These are phyloP conservation scores for Brachyrhaphis roseni DNA, from an alignment of 2,797 vertebrate species.

Conservation along the genomic window DNA sequence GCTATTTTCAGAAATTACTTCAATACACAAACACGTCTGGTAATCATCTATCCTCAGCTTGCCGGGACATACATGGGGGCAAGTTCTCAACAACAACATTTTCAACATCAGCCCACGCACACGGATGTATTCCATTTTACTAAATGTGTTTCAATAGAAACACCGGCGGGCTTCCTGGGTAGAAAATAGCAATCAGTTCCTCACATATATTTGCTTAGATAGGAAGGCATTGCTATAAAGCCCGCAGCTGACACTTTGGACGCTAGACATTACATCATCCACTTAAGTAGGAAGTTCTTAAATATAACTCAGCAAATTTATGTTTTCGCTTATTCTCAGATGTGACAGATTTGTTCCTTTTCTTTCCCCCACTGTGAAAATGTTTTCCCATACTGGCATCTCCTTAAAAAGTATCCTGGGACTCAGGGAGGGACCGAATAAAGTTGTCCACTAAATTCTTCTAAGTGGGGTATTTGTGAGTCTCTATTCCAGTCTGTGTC, in stretches of 20 bases:
- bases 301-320: constrained; percentile 41
- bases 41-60: constrained; percentile 45
- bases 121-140: constrained; percentile 46
- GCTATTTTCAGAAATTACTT: constrained; percentile 53
- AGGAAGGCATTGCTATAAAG: constrained; percentile 72
- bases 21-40: constrained; percentile 60
- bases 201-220: constrained; percentile 71
- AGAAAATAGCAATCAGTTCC: constrained; percentile 59
- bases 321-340: constrained; percentile 69
- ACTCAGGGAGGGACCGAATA: constrained; percentile 44
- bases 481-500: constrained; percentile 64
- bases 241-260: constrained; percentile 73
- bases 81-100: constrained; percentile 40
- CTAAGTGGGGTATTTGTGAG: constrained; percentile 61
- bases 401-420: constrained; percentile 53
- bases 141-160: constrained; percentile 58
- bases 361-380: constrained; percentile 64
- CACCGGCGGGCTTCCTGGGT: constrained; percentile 55
- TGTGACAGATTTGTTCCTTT: constrained; percentile 69
- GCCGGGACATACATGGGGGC: constrained; percentile 37
- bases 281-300: constrained; percentile 59
- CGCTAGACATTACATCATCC: constrained; percentile 71
- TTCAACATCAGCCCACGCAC: constrained; percentile 43
- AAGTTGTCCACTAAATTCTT: constrained; percentile 71
- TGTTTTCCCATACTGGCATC: constrained; percentile 69